phyloP scores from a whole-genome alignment of 2,113 vertebrate genomes.

The Prionailurus viverrinus region DNA sequence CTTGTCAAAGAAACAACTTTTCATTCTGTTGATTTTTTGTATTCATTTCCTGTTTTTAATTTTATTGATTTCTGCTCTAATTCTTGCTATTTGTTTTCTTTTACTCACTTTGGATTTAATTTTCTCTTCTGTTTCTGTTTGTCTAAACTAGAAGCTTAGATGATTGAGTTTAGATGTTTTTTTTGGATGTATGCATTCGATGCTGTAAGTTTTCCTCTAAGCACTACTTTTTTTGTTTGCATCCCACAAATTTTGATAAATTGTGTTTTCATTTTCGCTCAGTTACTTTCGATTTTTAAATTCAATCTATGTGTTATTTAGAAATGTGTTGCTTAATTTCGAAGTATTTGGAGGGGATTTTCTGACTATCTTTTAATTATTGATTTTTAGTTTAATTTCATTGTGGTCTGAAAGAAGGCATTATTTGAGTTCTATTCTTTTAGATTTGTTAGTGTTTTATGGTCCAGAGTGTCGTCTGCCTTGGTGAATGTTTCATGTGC shows the following conservation, averaged over 20 bases:
- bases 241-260: background rate
- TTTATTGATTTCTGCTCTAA: background rate
- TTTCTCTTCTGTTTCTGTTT: background rate
- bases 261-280: background rate
- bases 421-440: background rate
- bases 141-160: background rate
- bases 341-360: background rate
- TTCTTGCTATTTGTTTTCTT: background rate
- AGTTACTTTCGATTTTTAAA: background rate
- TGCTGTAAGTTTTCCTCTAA: background rate
- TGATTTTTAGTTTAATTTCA: background rate
- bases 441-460: background rate
- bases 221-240: background rate
- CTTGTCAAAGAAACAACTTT: background rate
- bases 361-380: background rate
- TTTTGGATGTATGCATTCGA: background rate
- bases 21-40: background rate
- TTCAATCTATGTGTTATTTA: background rate
- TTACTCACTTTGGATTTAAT: background rate
- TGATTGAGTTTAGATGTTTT: background rate
- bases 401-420: background rate
- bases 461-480: background rate
- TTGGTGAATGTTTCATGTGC: background rate
- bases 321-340: background rate
- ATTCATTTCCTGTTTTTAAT: background rate